phyloP scores from a whole-genome alignment of 1,140 invertebrate species.

The Drosophila novamexicana region DNA sequence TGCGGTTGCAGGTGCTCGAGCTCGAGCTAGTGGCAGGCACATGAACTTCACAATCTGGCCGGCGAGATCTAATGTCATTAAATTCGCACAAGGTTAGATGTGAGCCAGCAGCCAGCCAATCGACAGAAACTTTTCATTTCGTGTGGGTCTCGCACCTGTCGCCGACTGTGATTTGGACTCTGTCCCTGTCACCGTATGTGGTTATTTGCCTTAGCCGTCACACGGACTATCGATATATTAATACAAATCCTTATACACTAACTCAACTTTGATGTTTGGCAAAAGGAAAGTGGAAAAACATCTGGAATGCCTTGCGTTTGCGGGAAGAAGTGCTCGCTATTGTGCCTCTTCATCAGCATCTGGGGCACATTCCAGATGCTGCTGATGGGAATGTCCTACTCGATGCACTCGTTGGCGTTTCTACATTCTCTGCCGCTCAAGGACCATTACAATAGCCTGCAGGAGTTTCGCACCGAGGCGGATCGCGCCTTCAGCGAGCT shows the following conservation, averaged over 20 bases:
- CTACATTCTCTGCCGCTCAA: slow-evolving; percentile 10
- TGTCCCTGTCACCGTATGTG: slow-evolving; percentile 47
- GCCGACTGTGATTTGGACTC: slow-evolving; percentile 13
- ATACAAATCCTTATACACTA: background rate
- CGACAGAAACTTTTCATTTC: slow-evolving; percentile 52
- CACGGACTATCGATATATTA: background rate
- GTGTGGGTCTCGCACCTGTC: slow-evolving; percentile 61
- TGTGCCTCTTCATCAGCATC: slow-evolving; percentile 56
- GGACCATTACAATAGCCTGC: background rate
- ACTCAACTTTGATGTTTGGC: too few relatives aligned
- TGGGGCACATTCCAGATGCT: slow-evolving; percentile 60
- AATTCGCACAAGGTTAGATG: slow-evolving; percentile 67
- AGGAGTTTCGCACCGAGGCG: slow-evolving; percentile 24
- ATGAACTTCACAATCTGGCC: slow-evolving; percentile 51
- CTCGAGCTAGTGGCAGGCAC: slow-evolving; percentile 3
- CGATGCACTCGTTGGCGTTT: slow-evolving; percentile 22
- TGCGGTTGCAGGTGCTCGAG: background rate
- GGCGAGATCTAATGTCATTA: slow-evolving; percentile 70
- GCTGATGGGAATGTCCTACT: slow-evolving; percentile 44
- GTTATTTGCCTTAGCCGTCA: slow-evolving; percentile 47
- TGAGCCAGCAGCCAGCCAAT: background rate
- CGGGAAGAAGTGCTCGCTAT: slow-evolving; percentile 32
- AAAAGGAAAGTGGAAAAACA: background rate
- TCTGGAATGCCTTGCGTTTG: slow-evolving; percentile 31
- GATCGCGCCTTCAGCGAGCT: slow-evolving; percentile 6